Evolutionary conservation across 2,888 invertebrate genomes (phyloP).

Genomic region (Emmelina monodactyla): DNA sequence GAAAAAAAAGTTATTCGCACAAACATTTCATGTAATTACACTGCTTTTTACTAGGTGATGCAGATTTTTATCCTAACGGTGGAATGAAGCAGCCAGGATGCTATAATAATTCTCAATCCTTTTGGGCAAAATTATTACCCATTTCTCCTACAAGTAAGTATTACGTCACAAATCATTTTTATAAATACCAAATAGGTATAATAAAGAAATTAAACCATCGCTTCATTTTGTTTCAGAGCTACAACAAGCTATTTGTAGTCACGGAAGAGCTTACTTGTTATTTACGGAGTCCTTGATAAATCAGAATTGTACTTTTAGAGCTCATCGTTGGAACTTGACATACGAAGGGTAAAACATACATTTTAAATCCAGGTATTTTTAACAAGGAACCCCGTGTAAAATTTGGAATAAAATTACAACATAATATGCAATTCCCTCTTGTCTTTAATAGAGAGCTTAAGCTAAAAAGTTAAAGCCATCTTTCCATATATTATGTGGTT

Average conservation of each 20-base stretch:
- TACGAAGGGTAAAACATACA: constrained; percentile 55
- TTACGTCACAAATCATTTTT: background rate
- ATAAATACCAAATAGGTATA: too few species aligned
- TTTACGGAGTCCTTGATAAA: constrained; percentile 65
- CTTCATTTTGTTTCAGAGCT: constrained; percentile 53
- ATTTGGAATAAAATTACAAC: too few species aligned
- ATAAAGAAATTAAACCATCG: too few species aligned
- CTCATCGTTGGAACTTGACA: constrained; percentile 60
- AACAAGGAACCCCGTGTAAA: too few species aligned
- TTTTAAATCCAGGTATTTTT: too few species aligned
- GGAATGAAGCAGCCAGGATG: constrained; percentile 74
- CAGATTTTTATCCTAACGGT: constrained; percentile 76
- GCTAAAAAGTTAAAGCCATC: too few species aligned
- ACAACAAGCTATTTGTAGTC: constrained; percentile 67
- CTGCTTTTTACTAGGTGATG: constrained; percentile 45
- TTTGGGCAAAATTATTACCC: constrained; percentile 34
- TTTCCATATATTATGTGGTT: too few species aligned
- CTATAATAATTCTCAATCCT: constrained; percentile 26
- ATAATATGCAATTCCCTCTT: too few species aligned
- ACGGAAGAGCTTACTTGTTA: constrained; percentile 66
- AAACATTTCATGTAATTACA: too few species aligned
- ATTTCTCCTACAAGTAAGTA: constrained; percentile 41
- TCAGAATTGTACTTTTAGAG: constrained; percentile 61
- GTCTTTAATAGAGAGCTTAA: too few species aligned
- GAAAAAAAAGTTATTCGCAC: too few species aligned